Percentiles rank a stretch among this genome's conserved stretches.
Evolutionary conservation across 2,888 invertebrate genomes (phyloP).

Genomic region (Agrotis ipsilon): DNA sequence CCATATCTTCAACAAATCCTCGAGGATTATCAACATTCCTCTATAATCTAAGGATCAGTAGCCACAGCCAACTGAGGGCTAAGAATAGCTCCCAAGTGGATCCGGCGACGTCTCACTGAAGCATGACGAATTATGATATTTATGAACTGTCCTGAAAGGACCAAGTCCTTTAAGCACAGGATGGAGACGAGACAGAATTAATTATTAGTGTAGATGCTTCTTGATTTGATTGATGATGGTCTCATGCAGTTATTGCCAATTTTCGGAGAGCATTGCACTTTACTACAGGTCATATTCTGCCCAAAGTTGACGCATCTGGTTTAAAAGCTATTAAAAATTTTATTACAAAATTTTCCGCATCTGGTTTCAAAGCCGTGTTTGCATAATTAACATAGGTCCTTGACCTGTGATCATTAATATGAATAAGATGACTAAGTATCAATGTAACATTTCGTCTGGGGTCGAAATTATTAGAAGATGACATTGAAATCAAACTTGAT

Average conservation of each 20-base stretch:
- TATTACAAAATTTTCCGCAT: conserved; percentile 3
- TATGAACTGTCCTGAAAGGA: conserved; percentile 50
- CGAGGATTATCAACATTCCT: conserved; percentile 53
- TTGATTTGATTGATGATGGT: conserved; percentile 53
- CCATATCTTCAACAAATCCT: conserved; percentile 56
- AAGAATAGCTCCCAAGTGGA: conserved; percentile 46
- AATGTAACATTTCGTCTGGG: conserved; percentile 12
- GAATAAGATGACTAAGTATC: conserved; percentile 23
- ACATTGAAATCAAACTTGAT: conserved; percentile 8
- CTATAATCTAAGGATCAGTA: conserved; percentile 53
- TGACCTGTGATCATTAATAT: conserved; percentile 28
- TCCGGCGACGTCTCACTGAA: conserved; percentile 49
- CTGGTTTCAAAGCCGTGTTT: neutral
- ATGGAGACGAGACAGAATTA: conserved; percentile 60
- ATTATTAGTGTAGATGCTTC: conserved; percentile 51
- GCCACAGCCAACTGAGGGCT: conserved; percentile 25
- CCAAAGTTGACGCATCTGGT: neutral
- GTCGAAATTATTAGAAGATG: neutral
- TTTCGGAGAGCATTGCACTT: conserved; percentile 44
- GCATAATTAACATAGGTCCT: conserved; percentile 23
- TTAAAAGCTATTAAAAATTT: neutral
- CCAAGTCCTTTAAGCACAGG: conserved; percentile 48
- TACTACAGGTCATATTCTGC: neutral
- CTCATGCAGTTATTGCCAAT: conserved; percentile 39
- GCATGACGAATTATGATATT: conserved; percentile 64